These are phyloP conservation scores for Cuculus canorus DNA, from an alignment of 2,797 vertebrate species.

Conservation along the genomic window DNA sequence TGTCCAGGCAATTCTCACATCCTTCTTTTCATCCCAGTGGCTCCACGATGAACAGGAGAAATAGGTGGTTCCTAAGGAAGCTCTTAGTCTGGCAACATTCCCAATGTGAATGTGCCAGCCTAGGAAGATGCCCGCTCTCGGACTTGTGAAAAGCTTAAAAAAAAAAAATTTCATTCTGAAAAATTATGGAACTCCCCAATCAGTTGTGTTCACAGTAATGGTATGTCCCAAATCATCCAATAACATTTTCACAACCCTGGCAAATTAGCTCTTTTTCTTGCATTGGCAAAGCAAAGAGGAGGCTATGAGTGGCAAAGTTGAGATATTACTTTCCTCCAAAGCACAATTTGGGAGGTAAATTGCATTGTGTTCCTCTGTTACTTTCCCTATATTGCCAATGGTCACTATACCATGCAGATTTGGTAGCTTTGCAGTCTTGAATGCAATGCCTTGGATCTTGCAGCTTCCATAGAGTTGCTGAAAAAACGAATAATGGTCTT, in stretches of 20 bases:
- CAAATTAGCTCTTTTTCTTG: background rate
- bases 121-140: background rate
- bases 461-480: background rate
- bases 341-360: background rate
- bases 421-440: background rate
- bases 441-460: background rate
- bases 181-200: background rate
- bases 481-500: background rate
- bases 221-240: background rate
- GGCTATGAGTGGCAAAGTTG: background rate
- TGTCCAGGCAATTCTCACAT: background rate
- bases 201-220: background rate
- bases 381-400: background rate
- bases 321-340: background rate
- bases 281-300: background rate
- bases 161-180: background rate
- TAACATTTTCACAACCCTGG: background rate
- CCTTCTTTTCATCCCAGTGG: background rate
- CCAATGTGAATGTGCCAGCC: background rate
- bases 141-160: background rate
- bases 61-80: background rate
- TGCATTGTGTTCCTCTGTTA: background rate
- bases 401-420: background rate
- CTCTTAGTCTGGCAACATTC: background rate
- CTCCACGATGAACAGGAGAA: conserved; percentile 6